A percentile compares a stretch with the other conserved stretches of the same genome.
Evolutionary conservation across 2,113 vertebrate genomes (phyloP).

Genomic region (Cacatua alba): DNA sequence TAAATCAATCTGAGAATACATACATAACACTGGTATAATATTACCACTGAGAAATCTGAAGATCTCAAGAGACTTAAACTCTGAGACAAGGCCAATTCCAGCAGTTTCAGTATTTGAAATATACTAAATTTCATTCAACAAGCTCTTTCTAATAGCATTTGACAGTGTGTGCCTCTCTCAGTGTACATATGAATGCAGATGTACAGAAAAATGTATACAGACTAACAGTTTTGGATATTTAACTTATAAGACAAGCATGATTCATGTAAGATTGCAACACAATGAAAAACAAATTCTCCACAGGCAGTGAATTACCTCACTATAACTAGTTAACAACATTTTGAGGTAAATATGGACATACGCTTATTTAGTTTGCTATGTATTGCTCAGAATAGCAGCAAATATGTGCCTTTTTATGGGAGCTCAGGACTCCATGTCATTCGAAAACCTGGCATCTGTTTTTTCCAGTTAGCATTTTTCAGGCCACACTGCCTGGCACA

Average conservation of each 20-base stretch:
- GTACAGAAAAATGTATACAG: background rate
- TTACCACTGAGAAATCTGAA: background rate
- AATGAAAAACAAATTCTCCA: background rate
- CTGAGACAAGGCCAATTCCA: background rate
- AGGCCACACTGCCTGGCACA: background rate
- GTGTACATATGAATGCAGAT: too few relatives aligned
- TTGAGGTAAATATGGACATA: background rate
- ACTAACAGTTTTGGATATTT: background rate
- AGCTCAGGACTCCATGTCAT: background rate
- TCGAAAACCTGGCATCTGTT: background rate
- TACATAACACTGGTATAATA: background rate
- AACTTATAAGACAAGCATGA: background rate
- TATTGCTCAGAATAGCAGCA: background rate
- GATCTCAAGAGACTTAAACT: background rate
- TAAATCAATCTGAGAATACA: conserved; percentile 8
- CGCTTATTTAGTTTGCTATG: background rate
- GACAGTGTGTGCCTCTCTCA: background rate
- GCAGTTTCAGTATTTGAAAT: background rate
- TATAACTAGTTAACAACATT: background rate
- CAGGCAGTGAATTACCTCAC: background rate
- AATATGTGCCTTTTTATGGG: background rate
- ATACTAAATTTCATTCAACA: background rate
- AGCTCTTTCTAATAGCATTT: background rate
- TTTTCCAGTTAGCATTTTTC: background rate
- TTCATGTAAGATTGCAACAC: background rate